Conservation (phyloP, 2,888 invertebrate species). For the Pyrrhia umbra region DNA sequence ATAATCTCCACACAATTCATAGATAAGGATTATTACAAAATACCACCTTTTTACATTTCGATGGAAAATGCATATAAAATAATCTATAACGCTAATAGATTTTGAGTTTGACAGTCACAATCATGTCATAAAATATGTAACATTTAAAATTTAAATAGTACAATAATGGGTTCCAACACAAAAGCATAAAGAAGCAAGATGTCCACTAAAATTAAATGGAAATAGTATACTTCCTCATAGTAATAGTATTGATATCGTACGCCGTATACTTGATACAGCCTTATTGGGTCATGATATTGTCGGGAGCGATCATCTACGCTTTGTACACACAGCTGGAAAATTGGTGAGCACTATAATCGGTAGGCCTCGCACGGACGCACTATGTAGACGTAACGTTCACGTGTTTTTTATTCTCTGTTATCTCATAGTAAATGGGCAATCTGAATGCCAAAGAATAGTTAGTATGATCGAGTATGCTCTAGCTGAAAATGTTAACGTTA, state of each 20-base stretch:
- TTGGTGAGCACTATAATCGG: slow-evolving; percentile 40
- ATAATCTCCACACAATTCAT: not conserved
- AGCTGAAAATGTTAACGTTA: too few species aligned
- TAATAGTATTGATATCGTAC: slow-evolving; percentile 72
- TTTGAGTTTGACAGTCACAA: slow-evolving; percentile 35
- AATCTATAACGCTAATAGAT: not conserved
- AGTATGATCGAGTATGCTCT: too few species aligned
- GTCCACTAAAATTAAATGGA: slow-evolving; percentile 78
- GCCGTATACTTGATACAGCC: slow-evolving; percentile 79
- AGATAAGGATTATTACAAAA: not conserved
- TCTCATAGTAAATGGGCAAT: too few species aligned
- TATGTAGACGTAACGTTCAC: too few species aligned
- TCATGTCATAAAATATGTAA: slow-evolving; percentile 5
- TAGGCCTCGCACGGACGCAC: too few species aligned
- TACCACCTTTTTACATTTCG: slow-evolving; percentile 24
- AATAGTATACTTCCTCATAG: slow-evolving; percentile 80
- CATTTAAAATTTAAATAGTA: not conserved
- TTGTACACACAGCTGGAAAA: slow-evolving; percentile 68
- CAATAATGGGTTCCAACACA: slow-evolving; percentile 39
- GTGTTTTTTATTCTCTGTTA: not conserved
- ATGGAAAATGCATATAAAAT: slow-evolving; percentile 1
- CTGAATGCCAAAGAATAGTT: too few species aligned
- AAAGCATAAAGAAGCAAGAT: slow-evolving; percentile 64
- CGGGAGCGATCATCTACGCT: slow-evolving; percentile 70
- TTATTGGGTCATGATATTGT: slow-evolving; percentile 79